Conservation (phyloP, 1,140 invertebrate species). For the Sycophila sp. region DNA sequence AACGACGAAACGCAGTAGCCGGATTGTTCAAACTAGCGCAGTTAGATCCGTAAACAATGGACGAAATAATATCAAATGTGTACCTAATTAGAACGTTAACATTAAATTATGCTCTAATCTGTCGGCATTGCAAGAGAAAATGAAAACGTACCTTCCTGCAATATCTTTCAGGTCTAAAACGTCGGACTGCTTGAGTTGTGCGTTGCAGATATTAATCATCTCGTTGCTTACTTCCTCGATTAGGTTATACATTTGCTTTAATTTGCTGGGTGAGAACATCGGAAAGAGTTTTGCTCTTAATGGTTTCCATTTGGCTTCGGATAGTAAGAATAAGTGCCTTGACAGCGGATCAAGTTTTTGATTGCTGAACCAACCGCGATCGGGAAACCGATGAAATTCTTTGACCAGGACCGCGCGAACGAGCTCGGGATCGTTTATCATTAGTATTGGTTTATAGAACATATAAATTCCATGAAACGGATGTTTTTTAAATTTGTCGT, state of each 20-base stretch:
- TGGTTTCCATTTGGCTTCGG: conserved; percentile 66
- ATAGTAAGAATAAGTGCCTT: conserved; percentile 66
- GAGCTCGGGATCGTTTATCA: conserved; percentile 63
- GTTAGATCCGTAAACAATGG: conserved; percentile 67
- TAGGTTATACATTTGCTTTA: conserved; percentile 68
- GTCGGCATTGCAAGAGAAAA: background rate
- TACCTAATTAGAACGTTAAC: conserved; percentile 55
- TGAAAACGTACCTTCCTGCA: conserved; percentile 39
- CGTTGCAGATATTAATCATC: conserved; percentile 46
- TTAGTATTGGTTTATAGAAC: conserved; percentile 38
- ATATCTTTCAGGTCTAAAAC: conserved; percentile 45
- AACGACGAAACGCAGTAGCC: conserved; percentile 44
- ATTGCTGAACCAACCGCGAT: conserved; percentile 63
- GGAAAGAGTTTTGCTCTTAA: conserved; percentile 68
- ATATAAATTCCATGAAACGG: conserved; percentile 36
- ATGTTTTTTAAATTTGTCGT: conserved; percentile 15
- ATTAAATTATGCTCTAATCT: too few species aligned
- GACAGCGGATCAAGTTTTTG: conserved; percentile 67
- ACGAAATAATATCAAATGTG: conserved; percentile 70
- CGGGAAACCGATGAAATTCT: conserved; percentile 67
- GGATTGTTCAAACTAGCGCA: conserved; percentile 58
- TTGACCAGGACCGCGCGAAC: conserved; percentile 65
- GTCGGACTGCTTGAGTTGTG: background rate
- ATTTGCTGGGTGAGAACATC: conserved; percentile 69
- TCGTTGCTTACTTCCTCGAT: conserved; percentile 62